A percentile compares a stretch with the other conserved stretches of the same genome.
Conservation (phyloP, 2,888 invertebrate species). For the Melipona bicolor region DNA sequence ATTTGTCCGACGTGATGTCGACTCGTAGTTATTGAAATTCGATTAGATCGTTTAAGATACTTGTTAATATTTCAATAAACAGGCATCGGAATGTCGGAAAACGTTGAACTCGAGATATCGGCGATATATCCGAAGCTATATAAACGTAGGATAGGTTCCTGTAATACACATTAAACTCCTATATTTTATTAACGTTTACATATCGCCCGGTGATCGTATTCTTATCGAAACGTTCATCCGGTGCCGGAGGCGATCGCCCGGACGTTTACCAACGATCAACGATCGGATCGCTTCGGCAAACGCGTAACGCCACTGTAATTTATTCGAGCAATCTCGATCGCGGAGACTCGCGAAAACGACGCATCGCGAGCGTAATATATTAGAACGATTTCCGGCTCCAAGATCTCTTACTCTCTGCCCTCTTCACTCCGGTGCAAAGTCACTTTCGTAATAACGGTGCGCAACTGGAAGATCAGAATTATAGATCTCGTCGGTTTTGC, state of each 20-base stretch:
- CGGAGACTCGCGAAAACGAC: conserved; percentile 42
- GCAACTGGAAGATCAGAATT: conserved; percentile 28
- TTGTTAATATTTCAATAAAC: not conserved
- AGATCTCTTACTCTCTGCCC: not conserved
- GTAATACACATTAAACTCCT: conserved; percentile 3
- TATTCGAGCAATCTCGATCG: conserved; percentile 29
- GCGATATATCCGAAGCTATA: not conserved
- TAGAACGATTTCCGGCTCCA: conserved; percentile 44
- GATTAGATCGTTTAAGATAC: too few species aligned
- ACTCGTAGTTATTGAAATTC: too few species aligned
- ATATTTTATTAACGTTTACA: conserved; percentile 32
- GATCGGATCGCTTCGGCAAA: conserved; percentile 22
- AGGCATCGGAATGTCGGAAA: not conserved
- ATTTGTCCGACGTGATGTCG: not conserved
- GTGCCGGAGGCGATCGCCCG: conserved; percentile 18
- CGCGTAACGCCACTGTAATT: conserved; percentile 41
- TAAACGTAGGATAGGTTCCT: too few species aligned
- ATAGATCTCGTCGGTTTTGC: conserved; percentile 26
- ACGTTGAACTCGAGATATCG: not conserved
- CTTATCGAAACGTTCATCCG: conserved; percentile 45
- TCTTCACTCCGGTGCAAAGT: not conserved
- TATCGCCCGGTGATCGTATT: conserved; percentile 36
- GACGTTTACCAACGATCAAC: conserved; percentile 17
- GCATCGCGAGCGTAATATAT: conserved; percentile 50
- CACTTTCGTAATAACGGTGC: conserved; percentile 38